These are phyloP conservation scores for Sinocyclocheilus rhinocerous DNA, from an alignment of 2,113 vertebrate species.

Conservation along the genomic window DNA sequence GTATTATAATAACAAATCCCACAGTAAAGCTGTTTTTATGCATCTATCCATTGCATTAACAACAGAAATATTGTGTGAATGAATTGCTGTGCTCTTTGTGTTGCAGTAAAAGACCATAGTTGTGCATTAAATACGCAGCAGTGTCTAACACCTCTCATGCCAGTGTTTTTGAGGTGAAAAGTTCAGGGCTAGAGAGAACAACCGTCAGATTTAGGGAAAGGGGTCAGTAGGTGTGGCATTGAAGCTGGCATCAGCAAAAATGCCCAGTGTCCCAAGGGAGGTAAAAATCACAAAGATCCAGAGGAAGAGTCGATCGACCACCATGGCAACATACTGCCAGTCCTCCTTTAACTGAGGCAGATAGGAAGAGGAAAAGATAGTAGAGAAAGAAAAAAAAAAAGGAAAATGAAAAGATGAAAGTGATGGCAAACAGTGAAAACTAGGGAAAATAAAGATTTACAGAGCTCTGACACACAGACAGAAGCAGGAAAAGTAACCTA, in stretches of 20 bases:
- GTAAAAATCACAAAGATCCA: conserved; percentile 80
- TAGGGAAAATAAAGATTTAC: background rate
- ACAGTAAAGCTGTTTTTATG: background rate
- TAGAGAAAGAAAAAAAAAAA: background rate
- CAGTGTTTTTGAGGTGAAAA: conserved; percentile 8
- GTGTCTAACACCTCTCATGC: background rate
- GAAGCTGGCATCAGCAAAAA: conserved; percentile 76
- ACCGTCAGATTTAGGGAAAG: conserved; percentile 62
- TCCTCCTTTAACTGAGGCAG: conserved; percentile 76
- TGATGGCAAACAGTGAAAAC: background rate
- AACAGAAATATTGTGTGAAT: background rate
- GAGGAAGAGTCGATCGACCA: conserved; percentile 81
- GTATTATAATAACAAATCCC: background rate
- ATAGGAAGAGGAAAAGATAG: background rate
- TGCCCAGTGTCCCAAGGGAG: conserved; percentile 78
- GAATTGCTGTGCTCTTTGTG: background rate
- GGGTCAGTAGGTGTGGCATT: conserved; percentile 77
- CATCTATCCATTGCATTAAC: background rate
- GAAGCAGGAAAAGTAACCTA: background rate
- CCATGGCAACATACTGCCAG: conserved; percentile 85
- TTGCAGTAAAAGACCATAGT: background rate
- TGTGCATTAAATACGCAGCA: background rate
- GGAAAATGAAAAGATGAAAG: background rate
- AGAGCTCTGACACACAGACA: conserved; percentile 14
- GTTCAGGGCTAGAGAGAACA: background rate